These are phyloP conservation scores for Nephrotoma appendiculata DNA, from an alignment of 2,888 invertebrate species.

Conservation along the genomic window DNA sequence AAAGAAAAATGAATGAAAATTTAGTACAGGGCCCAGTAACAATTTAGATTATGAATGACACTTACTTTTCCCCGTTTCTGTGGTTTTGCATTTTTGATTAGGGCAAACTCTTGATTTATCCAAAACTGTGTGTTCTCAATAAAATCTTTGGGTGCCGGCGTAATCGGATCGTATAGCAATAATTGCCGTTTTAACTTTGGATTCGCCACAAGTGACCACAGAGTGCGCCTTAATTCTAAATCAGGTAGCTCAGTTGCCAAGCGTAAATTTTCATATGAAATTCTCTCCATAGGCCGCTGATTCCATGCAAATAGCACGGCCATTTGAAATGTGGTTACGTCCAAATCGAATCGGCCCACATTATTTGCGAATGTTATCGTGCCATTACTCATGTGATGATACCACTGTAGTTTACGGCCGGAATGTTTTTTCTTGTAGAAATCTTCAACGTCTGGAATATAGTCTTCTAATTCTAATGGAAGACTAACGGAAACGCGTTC, in stretches of 20 bases:
- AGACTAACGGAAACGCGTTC: slow-evolving; percentile 91
- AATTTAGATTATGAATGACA: neutral
- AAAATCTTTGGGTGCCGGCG: slow-evolving; percentile 86
- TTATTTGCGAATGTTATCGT: slow-evolving; percentile 91
- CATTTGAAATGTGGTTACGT: slow-evolving; percentile 99
- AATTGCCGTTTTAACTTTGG: slow-evolving; percentile 92
- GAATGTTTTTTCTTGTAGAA: slow-evolving; percentile 97
- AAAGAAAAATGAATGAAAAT: slow-evolving; percentile 13
- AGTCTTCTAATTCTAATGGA: slow-evolving; percentile 95
- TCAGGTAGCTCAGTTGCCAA: slow-evolving; percentile 95
- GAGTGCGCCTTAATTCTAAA: slow-evolving; percentile 82
- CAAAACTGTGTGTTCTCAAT: slow-evolving; percentile 84
- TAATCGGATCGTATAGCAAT: slow-evolving; percentile 63
- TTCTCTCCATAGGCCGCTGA: slow-evolving; percentile 80
- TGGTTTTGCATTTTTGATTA: slow-evolving; percentile 85
- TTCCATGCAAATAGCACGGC: slow-evolving; percentile 99
- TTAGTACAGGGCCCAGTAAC: neutral
- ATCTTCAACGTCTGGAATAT: slow-evolving; percentile 97
- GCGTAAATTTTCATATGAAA: slow-evolving; percentile 92
- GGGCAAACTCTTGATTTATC: slow-evolving; percentile 94
- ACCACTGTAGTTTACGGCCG: slow-evolving; percentile 95
- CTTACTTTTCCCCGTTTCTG: slow-evolving; percentile 80
- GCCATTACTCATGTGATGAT: slow-evolving; percentile 99
- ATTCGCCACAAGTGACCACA: slow-evolving; percentile 92
- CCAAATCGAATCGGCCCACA: slow-evolving; percentile 88